A percentile compares a stretch with the other conserved stretches of the same genome.
Evolutionary conservation across 2,888 invertebrate species (phyloP).

Genomic region (Callinectes sapidus): DNA sequence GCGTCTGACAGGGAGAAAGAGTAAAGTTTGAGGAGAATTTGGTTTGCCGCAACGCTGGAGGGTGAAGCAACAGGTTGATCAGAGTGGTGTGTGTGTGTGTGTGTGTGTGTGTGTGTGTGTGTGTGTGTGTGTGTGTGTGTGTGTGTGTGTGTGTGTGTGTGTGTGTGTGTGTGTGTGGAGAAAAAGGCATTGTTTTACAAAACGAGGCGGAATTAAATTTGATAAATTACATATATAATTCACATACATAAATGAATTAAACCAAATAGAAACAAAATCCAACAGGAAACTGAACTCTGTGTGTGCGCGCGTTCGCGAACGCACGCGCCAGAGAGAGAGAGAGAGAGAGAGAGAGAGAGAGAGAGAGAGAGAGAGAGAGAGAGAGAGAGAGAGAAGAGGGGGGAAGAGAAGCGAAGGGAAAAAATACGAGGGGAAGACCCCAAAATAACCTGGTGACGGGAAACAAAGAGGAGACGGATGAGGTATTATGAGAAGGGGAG

Average conservation of each 20-base stretch:
- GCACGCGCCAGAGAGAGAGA: not conserved
- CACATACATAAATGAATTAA: not conserved
- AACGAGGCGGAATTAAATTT: too few relatives aligned
- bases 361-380: constrained; percentile 7
- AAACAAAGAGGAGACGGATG: constrained; percentile 32
- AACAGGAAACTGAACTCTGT: not conserved
- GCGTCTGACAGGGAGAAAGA: constrained; percentile 36
- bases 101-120: constrained; percentile 25
- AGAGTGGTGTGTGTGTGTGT: not conserved
- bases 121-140: constrained; percentile 25
- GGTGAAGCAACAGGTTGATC: constrained; percentile 14
- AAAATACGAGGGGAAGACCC: not conserved
- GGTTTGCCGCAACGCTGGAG: constrained; percentile 34
- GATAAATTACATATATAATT: too few relatives aligned
- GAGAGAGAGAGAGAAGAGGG: constrained; percentile 11
- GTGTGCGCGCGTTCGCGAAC: not conserved
- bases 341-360: constrained; percentile 14
- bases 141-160: constrained; percentile 1
- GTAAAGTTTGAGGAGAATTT: constrained; percentile 31
- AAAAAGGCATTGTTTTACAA: too few relatives aligned
- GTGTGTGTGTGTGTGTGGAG: not conserved
- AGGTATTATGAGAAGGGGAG: constrained; percentile 22
- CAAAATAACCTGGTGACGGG: not conserved
- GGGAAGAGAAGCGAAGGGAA: not conserved
- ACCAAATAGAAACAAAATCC: not conserved